phyloP scores from a whole-genome alignment of 2,797 vertebrate species.

The Enteromius trimaculatus region DNA sequence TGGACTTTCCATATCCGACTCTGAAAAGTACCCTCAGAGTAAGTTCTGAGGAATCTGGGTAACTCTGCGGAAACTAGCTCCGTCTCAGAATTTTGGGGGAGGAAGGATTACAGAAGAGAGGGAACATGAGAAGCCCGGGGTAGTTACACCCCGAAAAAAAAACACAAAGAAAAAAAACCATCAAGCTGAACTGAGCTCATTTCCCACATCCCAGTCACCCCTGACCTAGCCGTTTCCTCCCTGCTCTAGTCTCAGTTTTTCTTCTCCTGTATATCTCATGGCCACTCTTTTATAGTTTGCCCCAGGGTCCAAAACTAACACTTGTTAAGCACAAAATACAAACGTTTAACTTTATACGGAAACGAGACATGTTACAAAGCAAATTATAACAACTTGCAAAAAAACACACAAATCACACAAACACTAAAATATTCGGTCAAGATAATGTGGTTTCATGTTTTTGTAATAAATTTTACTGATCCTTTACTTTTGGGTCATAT shows the following conservation, averaged over 20 bases:
- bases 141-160: conserved; percentile 34
- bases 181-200: conserved; percentile 62
- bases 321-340: not conserved
- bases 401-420: not conserved
- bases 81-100: conserved; percentile 12
- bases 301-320: conserved; percentile 2
- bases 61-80: conserved; percentile 18
- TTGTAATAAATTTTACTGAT: not conserved
- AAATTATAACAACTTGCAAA: not conserved
- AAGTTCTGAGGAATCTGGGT: conserved; percentile 3
- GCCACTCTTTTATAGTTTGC: conserved; percentile 27
- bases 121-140: not conserved
- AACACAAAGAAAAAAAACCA: conserved; percentile 31
- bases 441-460: not conserved
- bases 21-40: conserved; percentile 13
- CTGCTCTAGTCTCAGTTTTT: conserved; percentile 24
- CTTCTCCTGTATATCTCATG: conserved; percentile 37
- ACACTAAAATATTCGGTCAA: not conserved
- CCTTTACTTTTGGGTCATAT: not conserved
- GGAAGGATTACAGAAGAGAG: conserved; percentile 22
- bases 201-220: conserved; percentile 72
- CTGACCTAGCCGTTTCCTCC: conserved; percentile 73
- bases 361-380: not conserved
- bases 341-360: not conserved
- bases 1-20: not conserved